Evolutionary conservation across 92 coral and sea anemone genomes (phyloP).

Genomic region (Plumapathes pennacea): DNA sequence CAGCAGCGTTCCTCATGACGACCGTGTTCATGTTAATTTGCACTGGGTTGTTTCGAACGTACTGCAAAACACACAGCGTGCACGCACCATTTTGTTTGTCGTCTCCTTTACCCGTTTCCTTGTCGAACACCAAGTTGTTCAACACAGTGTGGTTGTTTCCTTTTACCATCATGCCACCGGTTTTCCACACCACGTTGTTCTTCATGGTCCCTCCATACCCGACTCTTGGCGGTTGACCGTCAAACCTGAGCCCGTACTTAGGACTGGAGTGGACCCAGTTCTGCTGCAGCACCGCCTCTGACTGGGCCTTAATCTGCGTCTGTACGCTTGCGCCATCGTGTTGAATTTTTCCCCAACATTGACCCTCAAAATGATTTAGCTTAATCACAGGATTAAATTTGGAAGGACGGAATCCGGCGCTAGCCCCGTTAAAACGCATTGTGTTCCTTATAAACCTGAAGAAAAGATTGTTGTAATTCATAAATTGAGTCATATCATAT

Average conservation of each 20-base stretch:
- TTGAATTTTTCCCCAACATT: conserved; percentile 54
- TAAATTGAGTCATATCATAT: no score
- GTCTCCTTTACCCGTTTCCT: conserved; percentile 34
- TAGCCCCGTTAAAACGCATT: conserved; percentile 36
- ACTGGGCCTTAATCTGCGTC: conserved; percentile 47
- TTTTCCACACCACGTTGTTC: conserved; percentile 64
- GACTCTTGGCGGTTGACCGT: conserved; percentile 57
- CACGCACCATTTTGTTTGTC: conserved; percentile 43
- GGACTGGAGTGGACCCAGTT: conserved; percentile 80
- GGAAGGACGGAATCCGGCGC: conserved; percentile 23
- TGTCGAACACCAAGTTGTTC: conserved; percentile 63
- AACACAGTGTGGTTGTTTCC: conserved; percentile 52
- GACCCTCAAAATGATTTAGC: conserved; percentile 47
- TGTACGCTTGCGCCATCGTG: conserved; percentile 54
- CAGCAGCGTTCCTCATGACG: conserved; percentile 58
- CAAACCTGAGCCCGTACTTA: conserved; percentile 58
- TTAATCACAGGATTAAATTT: conserved; percentile 20
- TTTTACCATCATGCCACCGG: conserved; percentile 61
- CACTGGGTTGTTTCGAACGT: conserved; percentile 40
- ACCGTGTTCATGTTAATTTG: conserved; percentile 48
- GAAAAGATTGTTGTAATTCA: no score
- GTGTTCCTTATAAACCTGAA: conserved; percentile 40
- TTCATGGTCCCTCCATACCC: conserved; percentile 54
- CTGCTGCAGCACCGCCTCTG: conserved; percentile 31
- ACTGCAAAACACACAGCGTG: conserved; percentile 57